Conservation (phyloP, 2,888 invertebrate genomes). For the Neoascia interrupta region DNA sequence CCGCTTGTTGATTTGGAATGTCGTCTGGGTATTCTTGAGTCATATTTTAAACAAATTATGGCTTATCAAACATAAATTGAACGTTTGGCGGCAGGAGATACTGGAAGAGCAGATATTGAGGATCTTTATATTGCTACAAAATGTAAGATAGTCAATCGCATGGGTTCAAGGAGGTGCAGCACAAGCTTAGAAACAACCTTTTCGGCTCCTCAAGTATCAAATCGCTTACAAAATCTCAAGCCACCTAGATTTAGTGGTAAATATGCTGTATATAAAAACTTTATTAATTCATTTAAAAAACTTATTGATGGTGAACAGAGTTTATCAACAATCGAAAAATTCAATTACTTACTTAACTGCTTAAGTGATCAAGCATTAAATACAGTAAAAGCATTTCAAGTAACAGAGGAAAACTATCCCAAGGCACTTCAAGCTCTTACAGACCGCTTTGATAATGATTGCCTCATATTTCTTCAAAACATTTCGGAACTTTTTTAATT, state of each 20-base stretch:
- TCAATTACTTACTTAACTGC: conserved; percentile 4
- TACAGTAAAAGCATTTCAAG: conserved; percentile 18
- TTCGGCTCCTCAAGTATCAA: not conserved
- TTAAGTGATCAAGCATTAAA: conserved; percentile 9
- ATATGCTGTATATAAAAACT: not conserved
- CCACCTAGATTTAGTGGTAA: conserved; percentile 22
- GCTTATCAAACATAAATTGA: conserved; percentile 1
- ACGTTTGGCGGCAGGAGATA: not conserved
- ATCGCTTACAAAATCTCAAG: conserved; percentile 2
- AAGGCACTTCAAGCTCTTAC: no score
- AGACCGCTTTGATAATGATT: not conserved
- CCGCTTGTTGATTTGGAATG: no score
- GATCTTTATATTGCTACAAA: conserved; percentile 5
- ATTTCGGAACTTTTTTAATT: not conserved
- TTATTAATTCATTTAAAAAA: conserved; percentile 5
- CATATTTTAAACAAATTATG: conserved; percentile 15
- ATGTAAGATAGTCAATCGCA: not conserved
- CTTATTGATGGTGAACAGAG: not conserved
- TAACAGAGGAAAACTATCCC: conserved; percentile 13
- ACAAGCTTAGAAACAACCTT: not conserved
- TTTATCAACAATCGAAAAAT: not conserved
- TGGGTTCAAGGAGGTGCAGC: not conserved
- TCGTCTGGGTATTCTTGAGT: conserved; percentile 15
- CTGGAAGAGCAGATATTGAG: conserved; percentile 9
- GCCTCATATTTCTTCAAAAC: not conserved